Evolutionary conservation across 64 coral and sea anemone species (phyloP).

Genomic region (Exaiptasia diaphana): DNA sequence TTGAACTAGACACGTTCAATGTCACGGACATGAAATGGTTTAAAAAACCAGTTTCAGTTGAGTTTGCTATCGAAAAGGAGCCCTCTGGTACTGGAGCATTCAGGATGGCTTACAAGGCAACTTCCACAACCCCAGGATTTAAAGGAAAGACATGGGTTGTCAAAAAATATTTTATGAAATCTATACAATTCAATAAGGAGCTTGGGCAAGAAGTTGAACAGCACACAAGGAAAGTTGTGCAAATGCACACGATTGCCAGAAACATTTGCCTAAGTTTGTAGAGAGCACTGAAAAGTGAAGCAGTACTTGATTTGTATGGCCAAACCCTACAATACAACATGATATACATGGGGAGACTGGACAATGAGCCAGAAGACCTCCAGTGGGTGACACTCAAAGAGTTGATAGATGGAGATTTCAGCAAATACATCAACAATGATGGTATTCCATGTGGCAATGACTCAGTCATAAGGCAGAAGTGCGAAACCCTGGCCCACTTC

Average conservation of each 20-base stretch:
- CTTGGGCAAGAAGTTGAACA: conserved; percentile 47
- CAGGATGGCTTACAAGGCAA: conserved; percentile 60
- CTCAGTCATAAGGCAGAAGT: conserved; percentile 3
- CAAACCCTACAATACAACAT: conserved; percentile 15
- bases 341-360: conserved; percentile 42
- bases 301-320: conserved; percentile 29
- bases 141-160: conserved; percentile 31
- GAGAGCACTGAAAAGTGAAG: neutral
- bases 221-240: conserved; percentile 47
- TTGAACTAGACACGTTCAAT: conserved; percentile 41
- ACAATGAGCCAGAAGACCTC: neutral
- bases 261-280: conserved; percentile 23
- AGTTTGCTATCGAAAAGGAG: conserved; percentile 46
- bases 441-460: neutral
- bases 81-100: conserved; percentile 61
- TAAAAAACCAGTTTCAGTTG: neutral
- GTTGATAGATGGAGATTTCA: conserved; percentile 44
- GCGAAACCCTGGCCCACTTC: conserved; percentile 40
- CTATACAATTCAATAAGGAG: conserved; percentile 3
- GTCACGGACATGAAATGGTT: conserved; percentile 22
- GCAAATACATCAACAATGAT: conserved; percentile 58
- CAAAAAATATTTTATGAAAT: conserved; percentile 22
- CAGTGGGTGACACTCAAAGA: conserved; percentile 45
- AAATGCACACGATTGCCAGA: conserved; percentile 54
- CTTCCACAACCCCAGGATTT: conserved; percentile 39